A percentile compares a stretch with the other conserved stretches of the same genome.
phyloP scores from a whole-genome alignment of 2,888 invertebrate genomes.

The Conomelus anceps region DNA sequence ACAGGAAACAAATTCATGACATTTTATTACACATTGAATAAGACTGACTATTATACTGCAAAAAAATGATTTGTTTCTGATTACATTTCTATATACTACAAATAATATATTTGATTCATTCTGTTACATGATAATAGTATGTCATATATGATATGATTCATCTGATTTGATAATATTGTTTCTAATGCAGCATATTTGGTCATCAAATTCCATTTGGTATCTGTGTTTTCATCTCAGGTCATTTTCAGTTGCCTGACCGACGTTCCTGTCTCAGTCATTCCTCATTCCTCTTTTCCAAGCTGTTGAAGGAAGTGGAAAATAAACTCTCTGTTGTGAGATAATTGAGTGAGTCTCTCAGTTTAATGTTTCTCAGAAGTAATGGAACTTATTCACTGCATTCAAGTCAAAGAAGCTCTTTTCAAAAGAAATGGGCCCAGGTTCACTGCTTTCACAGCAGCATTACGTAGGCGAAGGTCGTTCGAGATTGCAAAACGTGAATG shows the following conservation, averaged over 20 bases:
- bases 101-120: too few species aligned
- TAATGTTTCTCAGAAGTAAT: background rate
- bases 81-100: too few species aligned
- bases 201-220: background rate
- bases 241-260: background rate
- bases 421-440: background rate
- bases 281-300: background rate
- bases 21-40: too few species aligned
- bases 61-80: too few species aligned
- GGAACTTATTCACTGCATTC: background rate
- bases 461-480: background rate
- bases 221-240: background rate
- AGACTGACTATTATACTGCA: too few species aligned
- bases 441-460: background rate
- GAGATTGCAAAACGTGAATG: background rate
- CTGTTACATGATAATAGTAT: too few species aligned
- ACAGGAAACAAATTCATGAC: too few species aligned
- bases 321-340: background rate
- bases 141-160: too few species aligned
- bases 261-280: background rate
- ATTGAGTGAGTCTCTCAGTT: background rate
- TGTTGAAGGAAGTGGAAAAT: background rate
- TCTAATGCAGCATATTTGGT: too few species aligned
- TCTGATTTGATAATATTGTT: too few species aligned
- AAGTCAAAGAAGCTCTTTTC: background rate